These are phyloP conservation scores for Amaurobius ferox DNA, from an alignment of 2,888 invertebrate species.

Conservation along the genomic window DNA sequence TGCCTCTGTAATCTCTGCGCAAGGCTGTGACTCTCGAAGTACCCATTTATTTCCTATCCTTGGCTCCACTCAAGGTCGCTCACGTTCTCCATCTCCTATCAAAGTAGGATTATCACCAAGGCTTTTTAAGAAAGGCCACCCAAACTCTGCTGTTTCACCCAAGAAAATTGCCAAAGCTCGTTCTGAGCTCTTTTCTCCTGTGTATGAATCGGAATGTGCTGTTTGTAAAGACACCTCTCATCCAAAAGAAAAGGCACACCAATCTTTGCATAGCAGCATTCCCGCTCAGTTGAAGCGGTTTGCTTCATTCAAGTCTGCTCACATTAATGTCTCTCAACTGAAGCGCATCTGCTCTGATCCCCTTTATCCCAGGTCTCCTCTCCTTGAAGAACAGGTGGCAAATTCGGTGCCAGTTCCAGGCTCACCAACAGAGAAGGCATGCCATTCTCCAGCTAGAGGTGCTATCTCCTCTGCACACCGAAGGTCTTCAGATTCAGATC, in stretches of 20 bases:
- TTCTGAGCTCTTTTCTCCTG: conserved; percentile 59
- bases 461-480: conserved; percentile 81
- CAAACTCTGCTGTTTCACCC: conserved; percentile 42
- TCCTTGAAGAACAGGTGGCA: conserved; percentile 76
- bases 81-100: conserved; percentile 71
- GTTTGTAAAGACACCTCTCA: conserved; percentile 42
- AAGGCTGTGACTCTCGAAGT: conserved; percentile 38
- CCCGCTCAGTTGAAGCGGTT: conserved; percentile 67
- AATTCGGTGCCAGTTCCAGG: conserved; percentile 74
- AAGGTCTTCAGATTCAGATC: conserved; percentile 94
- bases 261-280: conserved; percentile 35
- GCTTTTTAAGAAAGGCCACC: conserved; percentile 30
- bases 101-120: conserved; percentile 35
- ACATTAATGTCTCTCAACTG: conserved; percentile 51
- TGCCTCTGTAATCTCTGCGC: conserved; percentile 58
- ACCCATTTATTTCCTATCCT: conserved; percentile 51
- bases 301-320: conserved; percentile 52
- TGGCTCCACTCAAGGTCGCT: conserved; percentile 44
- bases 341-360: conserved; percentile 73
- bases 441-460: conserved; percentile 81
- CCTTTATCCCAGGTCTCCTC: conserved; percentile 76
- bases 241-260: conserved; percentile 66
- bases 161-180: conserved; percentile 62
- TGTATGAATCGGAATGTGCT: conserved; percentile 43
- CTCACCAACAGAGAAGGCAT: conserved; percentile 78